phyloP scores from a whole-genome alignment of 2,888 invertebrate species.

The Miltochrista miniata region DNA sequence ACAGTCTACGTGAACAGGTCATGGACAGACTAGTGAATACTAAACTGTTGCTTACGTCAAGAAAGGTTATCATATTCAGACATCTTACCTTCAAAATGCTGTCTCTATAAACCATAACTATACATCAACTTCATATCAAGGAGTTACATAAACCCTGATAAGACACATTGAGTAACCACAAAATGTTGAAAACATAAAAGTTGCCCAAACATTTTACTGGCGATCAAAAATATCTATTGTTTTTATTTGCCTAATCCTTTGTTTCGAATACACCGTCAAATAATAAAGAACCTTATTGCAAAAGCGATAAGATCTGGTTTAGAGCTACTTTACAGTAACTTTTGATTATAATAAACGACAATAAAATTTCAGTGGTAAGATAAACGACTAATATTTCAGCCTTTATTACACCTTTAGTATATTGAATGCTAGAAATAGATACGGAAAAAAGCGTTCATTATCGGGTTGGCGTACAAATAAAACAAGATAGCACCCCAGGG shows the following conservation, averaged over 20 bases:
- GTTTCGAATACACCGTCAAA: slow-evolving; percentile 22
- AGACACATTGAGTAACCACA: slow-evolving; percentile 41
- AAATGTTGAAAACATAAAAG: slow-evolving; percentile 52
- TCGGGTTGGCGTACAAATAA: slow-evolving; percentile 72
- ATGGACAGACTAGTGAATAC: background rate
- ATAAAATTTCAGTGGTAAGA: slow-evolving; percentile 56
- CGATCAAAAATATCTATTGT: slow-evolving; percentile 60
- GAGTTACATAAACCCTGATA: slow-evolving; percentile 29
- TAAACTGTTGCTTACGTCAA: background rate
- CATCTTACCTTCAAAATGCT: slow-evolving; percentile 1
- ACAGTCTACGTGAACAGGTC: background rate
- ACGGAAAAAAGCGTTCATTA: slow-evolving; percentile 76
- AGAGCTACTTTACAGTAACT: slow-evolving; percentile 38
- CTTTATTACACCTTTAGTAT: slow-evolving; percentile 72
- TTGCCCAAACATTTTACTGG: slow-evolving; percentile 58
- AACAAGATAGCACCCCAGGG: slow-evolving; percentile 75
- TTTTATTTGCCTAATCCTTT: slow-evolving; percentile 57
- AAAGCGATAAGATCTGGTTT: slow-evolving; percentile 35
- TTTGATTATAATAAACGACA: slow-evolving; percentile 55
- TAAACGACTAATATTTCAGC: slow-evolving; percentile 52
- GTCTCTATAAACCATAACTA: background rate
- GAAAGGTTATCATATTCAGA: background rate
- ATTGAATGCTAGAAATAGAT: slow-evolving; percentile 66
- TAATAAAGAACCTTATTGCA: slow-evolving; percentile 39
- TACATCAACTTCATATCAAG: slow-evolving; percentile 3